Conservation (phyloP, 2,797 vertebrate species). For the Alosa sapidissima region DNA sequence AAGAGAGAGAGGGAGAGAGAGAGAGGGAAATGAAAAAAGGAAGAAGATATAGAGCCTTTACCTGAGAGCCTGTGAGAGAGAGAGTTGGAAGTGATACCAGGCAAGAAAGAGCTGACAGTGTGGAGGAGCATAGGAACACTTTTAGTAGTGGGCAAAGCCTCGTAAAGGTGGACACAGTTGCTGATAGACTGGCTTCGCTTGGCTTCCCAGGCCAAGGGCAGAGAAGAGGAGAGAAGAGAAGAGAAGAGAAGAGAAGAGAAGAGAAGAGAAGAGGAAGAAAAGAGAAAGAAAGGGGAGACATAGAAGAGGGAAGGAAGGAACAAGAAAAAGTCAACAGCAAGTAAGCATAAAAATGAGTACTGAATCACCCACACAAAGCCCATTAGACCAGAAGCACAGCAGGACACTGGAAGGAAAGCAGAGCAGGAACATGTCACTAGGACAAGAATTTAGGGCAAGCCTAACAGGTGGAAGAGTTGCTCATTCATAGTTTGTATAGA, state of each 20-base stretch:
- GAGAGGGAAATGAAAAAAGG: neutral
- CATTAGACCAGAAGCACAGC: neutral
- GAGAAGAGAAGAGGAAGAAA: neutral
- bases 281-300: neutral
- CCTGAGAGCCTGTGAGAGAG: slow-evolving; percentile 97
- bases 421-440: neutral
- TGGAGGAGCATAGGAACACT: slow-evolving; percentile 97
- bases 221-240: slow-evolving; percentile 58
- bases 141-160: slow-evolving; percentile 97
- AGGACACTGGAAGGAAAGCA: neutral
- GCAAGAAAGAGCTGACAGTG: slow-evolving; percentile 98
- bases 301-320: neutral
- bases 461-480: neutral
- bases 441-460: neutral
- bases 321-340: slow-evolving; percentile 8
- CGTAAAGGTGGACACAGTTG: slow-evolving; percentile 98
- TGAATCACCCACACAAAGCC: neutral
- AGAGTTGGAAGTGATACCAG: slow-evolving; percentile 98
- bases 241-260: slow-evolving; percentile 51
- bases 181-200: slow-evolving; percentile 99
- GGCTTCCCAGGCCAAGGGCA: slow-evolving; percentile 83
- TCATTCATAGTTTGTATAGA: neutral
- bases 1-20: neutral
- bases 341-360: neutral
- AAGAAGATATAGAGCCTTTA: slow-evolving; percentile 79